Evolutionary conservation across 1,140 invertebrate species (phyloP).

Genomic region (Trachelipus rathkii): DNA sequence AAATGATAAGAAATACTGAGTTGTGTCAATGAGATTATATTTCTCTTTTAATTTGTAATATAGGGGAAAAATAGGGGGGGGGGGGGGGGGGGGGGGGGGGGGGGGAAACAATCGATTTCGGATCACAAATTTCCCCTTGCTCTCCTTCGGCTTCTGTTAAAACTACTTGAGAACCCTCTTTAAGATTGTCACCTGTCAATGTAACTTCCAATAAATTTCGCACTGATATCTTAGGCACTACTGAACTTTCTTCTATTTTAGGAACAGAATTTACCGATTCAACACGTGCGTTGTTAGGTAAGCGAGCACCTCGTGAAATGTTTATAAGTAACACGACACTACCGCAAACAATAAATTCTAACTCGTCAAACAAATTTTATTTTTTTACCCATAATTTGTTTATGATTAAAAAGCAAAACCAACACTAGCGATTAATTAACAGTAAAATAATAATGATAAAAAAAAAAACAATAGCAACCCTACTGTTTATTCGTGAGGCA

Average conservation of each 20-base stretch:
- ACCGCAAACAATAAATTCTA: not conserved
- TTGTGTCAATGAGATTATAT: not conserved
- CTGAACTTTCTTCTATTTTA: not conserved
- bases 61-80: too few species aligned
- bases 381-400: too few species aligned
- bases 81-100: too few species aligned
- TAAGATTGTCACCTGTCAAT: not conserved
- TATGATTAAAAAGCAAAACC: too few species aligned
- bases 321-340: not conserved
- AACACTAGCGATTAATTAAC: too few species aligned
- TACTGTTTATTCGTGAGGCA: slow-evolving; percentile 1
- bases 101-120: not conserved
- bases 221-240: slow-evolving; percentile 1
- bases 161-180: not conserved
- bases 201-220: not conserved
- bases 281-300: slow-evolving; percentile 6
- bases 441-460: not conserved
- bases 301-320: not conserved
- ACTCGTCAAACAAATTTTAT: not conserved
- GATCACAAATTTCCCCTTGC: not conserved
- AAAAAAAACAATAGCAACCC: not conserved
- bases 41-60: not conserved
- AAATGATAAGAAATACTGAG: too few species aligned
- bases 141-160: not conserved
- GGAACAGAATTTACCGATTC: not conserved